These are phyloP conservation scores for Apantesis nais DNA, from an alignment of 2,888 invertebrate genomes.

Conservation along the genomic window DNA sequence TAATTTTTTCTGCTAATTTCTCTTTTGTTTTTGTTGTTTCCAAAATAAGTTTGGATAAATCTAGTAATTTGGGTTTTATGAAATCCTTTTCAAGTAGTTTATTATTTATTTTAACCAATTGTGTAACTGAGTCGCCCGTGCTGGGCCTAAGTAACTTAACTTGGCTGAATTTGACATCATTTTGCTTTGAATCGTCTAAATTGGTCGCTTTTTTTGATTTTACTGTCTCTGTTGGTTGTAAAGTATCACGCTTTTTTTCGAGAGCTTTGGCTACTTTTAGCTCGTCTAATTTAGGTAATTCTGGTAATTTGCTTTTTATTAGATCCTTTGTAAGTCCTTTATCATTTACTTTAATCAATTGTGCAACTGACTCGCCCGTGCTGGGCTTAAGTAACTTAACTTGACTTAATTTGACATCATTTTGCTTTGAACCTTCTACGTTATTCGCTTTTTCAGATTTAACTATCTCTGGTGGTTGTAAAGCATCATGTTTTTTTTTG, in stretches of 20 bases:
- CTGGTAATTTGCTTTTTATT: not conserved
- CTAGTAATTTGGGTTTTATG: not conserved
- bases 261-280: not conserved
- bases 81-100: not conserved
- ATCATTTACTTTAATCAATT: not conserved
- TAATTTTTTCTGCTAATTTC: not conserved
- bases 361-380: not conserved
- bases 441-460: not conserved
- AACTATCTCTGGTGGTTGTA: not conserved
- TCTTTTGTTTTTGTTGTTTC: constrained; percentile 3
- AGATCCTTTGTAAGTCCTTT: not conserved
- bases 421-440: not conserved
- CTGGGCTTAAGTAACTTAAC: constrained; percentile 1
- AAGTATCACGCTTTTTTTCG: not conserved
- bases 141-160: constrained; percentile 1
- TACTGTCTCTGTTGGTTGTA: not conserved
- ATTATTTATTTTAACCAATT: constrained; percentile 6
- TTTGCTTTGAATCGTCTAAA: not conserved
- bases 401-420: constrained; percentile 3
- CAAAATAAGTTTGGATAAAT: constrained; percentile 3
- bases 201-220: not conserved
- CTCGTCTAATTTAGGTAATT: not conserved
- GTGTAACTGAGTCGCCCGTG: not conserved
- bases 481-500: not conserved
- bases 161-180: constrained; percentile 3